Evolutionary conservation across 2,888 invertebrate genomes (phyloP), one percentile per base, ranked within the genome.

Genomic region (Diplolepis rosae): DNA sequence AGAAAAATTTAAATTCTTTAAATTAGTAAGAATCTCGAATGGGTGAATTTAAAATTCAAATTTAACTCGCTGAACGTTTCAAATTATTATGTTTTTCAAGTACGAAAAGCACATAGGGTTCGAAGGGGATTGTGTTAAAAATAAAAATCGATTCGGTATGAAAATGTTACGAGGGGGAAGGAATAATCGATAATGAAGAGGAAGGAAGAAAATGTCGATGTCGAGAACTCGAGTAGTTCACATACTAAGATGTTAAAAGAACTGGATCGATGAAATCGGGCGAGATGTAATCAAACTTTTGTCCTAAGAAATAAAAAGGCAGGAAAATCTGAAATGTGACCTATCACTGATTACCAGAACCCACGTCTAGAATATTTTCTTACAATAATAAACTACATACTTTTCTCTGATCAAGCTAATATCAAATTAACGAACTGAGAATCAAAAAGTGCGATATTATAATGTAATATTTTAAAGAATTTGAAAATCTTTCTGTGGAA

Each of bases 141-240:
- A 54, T 54, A 27, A 51, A 54, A 54, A 32, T 4, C 4, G 11
- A 32, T 4, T 30, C 30, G 2, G n/a, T 30, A 18, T 3, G 9
- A 32, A 54, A 54, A n/a, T 7, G 5, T 32, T 54, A 32, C 30
- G 54, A 32, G 9, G 15, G 3, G 18, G 30, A 18, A 32, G 7
- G 30, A 54, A n/a, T n/a, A n/a, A 54, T 32, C 54, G 54, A 54
- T 54, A 30, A 54, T 54, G 18, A 54, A 54, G 30, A 15, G 3
- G n/a, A 54, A 32, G 18, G 18, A 22, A 48, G 54, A 54, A 30
- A 15, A 30, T 30, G 30, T 54, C 30, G 30, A 9, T 3, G 32
- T 30, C 30, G 32, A 30, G 28, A 30, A 30, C 30, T 54, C 15
- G 5, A 15, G 30, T 54, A 18, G 30, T 54, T 30, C 15, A 15